Evolutionary conservation across 2,797 vertebrate genomes (phyloP), one percentile per base, ranked within the genome.

Genomic region (Sebastes vulpes): DNA sequence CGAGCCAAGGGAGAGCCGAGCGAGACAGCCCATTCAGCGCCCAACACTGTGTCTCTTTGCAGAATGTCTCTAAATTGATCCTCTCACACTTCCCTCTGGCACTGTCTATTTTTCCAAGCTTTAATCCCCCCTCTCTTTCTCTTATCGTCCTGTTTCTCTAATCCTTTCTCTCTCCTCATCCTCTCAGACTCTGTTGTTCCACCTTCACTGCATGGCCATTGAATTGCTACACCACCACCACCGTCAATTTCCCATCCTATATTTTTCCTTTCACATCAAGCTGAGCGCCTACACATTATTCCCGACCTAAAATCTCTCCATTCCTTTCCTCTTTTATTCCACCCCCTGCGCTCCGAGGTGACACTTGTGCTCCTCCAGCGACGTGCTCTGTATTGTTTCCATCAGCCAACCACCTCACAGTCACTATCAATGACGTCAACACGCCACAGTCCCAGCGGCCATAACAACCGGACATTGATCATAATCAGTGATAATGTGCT

Each of bases 31-130:
- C 82, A 75, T 90, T 87, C 69, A 72, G 65, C 57, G 78, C 77
- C 81, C 81, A 84, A 60, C 87, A 71, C 65, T 54, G 53, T 89
- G 82, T 89, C 82, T 89, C 72, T 88, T 72, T 65, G 71, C 84
- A 77, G 78, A 88, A 84, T 66, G 84, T 84, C 88, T 89, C 89
- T 52, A 84, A 87, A 91, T 79, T 89, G 90, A 91, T 92, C 86
- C 87, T 77, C 77, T 84, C 89, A 82, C 86, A 85, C 71, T 80
- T 91, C 88, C 89, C 87, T 85, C 77, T 86, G 75, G 86, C 89
- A 67, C 77, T 0, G 42, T 86, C 77, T 89, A 69, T 86, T 90
- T 92, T 87, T 78, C 75, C 78, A 60, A 75, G 86, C 82, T 89
- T 76, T 90, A 91, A 90, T 90, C 86, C 84, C 52, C 31, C 72